Evolutionary conservation across 1,140 invertebrate genomes (phyloP), one percentile per base, ranked within the genome.

Genomic region (Trichomalopsis sarcophagae): DNA sequence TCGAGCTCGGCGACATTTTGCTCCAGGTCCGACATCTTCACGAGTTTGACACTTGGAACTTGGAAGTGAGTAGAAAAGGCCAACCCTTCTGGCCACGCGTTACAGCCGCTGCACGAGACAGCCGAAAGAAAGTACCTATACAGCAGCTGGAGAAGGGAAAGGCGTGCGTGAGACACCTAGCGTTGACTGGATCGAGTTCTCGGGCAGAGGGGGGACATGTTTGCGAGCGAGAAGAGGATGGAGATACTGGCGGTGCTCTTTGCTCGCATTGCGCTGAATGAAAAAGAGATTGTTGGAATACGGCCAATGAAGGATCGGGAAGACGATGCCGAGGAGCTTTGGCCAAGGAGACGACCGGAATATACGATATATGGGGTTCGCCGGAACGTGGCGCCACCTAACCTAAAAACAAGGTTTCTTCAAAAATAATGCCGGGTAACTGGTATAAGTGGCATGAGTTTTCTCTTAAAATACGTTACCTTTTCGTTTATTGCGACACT

Each of bases 21-120:
- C n/a, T 90, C 88, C 1, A 92, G 93, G 69, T 94, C 91, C 9
- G 88, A 87, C 84, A 90, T 88, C 74, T 86, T 81, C 84, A 23
- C 17, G 33, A 50, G 5, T 74, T 84, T 81, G 69, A 81, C 23
- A 80, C 68, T 75, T n/a, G 76, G 21, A 62, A 80, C 68, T 75
- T n/a, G 76, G 21, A 62, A 62, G 7, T 33, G 7, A 71, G 68
- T n/a, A 21, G 5, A 55, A n/a, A 27, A 13, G 33, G 44, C 27
- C 23, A 27, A 27, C 23, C 68, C 10, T 62, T 62, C 21, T 62
- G 14, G 79, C 66, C 66, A 71, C 66, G 40, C 79, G 79, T 17
- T 81, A 27, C 6, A 47, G 36, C 66, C n/a, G 62, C 80, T 50
- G 40, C 36, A 77, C 73, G 68, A 44, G n/a, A 0, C 7, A 44